Evolutionary conservation across 2,113 vertebrate genomes (phyloP).

Genomic region (Silurus glanis): DNA sequence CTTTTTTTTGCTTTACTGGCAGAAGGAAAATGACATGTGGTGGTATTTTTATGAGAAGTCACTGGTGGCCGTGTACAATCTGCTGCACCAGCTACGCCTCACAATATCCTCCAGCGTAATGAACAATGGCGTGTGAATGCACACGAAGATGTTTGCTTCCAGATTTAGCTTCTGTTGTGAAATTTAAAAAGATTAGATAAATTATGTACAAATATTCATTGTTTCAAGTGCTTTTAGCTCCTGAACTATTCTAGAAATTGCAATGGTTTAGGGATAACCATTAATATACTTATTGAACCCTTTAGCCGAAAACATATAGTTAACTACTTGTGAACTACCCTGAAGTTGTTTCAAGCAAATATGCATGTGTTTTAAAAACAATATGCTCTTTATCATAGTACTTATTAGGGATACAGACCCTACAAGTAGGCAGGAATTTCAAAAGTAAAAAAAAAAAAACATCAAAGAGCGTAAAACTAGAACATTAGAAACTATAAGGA

Average conservation of each 20-base stretch:
- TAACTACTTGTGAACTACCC: not conserved
- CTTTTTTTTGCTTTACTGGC: conserved; percentile 7
- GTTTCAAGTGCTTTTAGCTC: not conserved
- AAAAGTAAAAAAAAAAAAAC: not conserved
- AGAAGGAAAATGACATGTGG: conserved; percentile 31
- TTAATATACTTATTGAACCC: not conserved
- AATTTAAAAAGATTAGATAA: not conserved
- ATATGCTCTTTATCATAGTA: not conserved
- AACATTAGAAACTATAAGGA: not conserved
- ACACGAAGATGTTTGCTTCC: conserved; percentile 6
- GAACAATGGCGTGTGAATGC: conserved; percentile 9
- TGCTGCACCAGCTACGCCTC: conserved; percentile 2
- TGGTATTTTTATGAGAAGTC: conserved; percentile 32
- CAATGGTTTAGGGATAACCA: not conserved
- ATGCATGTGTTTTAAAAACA: not conserved
- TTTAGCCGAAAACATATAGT: not conserved
- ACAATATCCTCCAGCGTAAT: conserved; percentile 2
- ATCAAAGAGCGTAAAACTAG: not conserved
- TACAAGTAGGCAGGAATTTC: not conserved
- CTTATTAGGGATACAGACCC: not conserved
- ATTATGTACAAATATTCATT: not conserved
- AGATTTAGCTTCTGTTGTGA: conserved; percentile 11
- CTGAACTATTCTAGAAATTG: not conserved
- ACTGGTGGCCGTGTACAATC: conserved; percentile 2
- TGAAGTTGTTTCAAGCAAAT: not conserved